A percentile compares a stretch with the other conserved stretches of the same genome.
Evolutionary conservation across 2,888 invertebrate species (phyloP).

Genomic region (Incurvaria masculella): DNA sequence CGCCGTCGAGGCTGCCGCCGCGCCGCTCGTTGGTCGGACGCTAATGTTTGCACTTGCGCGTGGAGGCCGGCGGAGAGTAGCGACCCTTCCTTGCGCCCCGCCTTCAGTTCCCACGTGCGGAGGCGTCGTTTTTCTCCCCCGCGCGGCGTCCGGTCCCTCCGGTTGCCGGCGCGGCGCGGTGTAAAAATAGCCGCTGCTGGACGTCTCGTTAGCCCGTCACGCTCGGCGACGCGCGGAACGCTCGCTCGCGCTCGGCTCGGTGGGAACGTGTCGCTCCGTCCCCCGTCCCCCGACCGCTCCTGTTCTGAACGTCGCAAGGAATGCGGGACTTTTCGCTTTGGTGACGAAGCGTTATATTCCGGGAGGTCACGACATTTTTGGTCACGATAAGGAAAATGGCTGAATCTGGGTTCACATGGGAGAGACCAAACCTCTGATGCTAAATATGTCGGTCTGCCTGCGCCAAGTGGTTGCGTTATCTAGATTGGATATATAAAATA

Average conservation of each 20-base stretch:
- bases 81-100: constrained; percentile 10
- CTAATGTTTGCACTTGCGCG: neutral
- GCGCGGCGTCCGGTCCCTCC: constrained; percentile 12
- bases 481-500: no score
- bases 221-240: constrained; percentile 22
- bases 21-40: neutral
- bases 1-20: neutral
- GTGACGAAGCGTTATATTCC: constrained; percentile 47
- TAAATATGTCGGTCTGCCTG: no score
- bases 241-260: constrained; percentile 22
- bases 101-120: constrained; percentile 22
- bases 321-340: constrained; percentile 44
- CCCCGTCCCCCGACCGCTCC: constrained; percentile 30
- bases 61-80: neutral
- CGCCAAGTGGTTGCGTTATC: no score
- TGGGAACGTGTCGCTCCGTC: constrained; percentile 11
- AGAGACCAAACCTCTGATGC: no score
- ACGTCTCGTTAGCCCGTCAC: constrained; percentile 21
- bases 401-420: no score
- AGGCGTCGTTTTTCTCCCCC: constrained; percentile 12
- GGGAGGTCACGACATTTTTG: no score
- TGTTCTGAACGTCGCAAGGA: constrained; percentile 35
- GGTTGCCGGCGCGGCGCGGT: constrained; percentile 5
- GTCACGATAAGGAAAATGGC: no score
- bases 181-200: constrained; percentile 11